Conservation (phyloP, 2,888 invertebrate species). For the Pterostichus madidus region DNA sequence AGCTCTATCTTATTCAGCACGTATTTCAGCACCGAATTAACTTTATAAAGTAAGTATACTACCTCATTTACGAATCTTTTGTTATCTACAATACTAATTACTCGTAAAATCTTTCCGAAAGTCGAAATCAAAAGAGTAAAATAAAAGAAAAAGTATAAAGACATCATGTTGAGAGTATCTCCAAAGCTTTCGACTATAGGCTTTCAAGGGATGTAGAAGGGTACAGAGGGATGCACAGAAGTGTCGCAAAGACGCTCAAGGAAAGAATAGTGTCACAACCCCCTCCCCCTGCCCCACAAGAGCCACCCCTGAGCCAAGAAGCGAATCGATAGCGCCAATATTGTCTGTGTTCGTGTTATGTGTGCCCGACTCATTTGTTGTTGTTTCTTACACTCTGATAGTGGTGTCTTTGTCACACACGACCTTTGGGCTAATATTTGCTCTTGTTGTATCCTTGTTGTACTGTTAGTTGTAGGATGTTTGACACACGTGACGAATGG, state of each 20-base stretch:
- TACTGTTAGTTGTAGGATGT: no score
- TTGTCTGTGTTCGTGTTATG: constrained; percentile 46
- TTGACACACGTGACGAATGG: no score
- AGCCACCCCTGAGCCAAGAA: constrained; percentile 4
- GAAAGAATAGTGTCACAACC: constrained; percentile 52
- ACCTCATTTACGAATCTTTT: not conserved
- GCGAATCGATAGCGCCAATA: constrained; percentile 63
- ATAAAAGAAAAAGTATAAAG: constrained; percentile 15
- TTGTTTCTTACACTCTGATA: constrained; percentile 16
- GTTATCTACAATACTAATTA: constrained; percentile 11
- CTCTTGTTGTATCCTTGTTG: no score
- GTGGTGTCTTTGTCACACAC: no score
- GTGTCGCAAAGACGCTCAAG: constrained; percentile 29
- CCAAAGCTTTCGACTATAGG: not conserved
- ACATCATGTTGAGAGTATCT: constrained; percentile 13
- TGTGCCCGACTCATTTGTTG: constrained; percentile 55
- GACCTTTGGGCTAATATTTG: no score
- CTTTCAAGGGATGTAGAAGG: not conserved
- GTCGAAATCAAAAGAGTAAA: not conserved
- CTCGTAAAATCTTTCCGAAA: constrained; percentile 5
- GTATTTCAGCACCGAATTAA: no score
- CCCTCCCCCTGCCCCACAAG: constrained; percentile 6
- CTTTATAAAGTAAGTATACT: not conserved
- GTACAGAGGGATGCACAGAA: not conserved
- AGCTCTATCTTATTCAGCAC: no score